Conservation (phyloP, 2,888 invertebrate genomes). For the Clusia tigrina region DNA sequence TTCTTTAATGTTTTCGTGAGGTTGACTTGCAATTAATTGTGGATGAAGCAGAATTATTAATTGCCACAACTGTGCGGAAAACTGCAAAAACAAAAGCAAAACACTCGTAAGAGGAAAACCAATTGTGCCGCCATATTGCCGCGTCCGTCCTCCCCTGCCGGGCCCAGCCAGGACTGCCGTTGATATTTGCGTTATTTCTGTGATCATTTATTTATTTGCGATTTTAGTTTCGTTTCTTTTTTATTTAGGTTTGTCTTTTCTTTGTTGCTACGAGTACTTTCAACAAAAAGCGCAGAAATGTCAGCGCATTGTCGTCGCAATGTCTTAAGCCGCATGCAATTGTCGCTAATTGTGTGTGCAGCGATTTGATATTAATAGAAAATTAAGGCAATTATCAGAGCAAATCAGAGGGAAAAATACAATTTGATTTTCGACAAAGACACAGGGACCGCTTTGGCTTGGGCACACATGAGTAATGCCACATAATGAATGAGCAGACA, state of each 20-base stretch:
- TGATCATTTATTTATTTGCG: constrained; percentile 24
- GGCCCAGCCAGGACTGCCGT: not conserved
- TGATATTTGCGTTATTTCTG: constrained; percentile 27
- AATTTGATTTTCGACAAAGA: not conserved
- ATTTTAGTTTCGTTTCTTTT: constrained; percentile 35
- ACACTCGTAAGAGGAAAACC: not conserved
- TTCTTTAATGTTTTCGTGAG: too few species aligned
- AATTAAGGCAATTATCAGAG: constrained; percentile 3
- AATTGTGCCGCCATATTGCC: constrained; percentile 14
- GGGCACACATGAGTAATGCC: too few species aligned
- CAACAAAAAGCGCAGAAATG: constrained; percentile 41
- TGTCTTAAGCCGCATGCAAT: constrained; percentile 24
- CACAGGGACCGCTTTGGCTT: not conserved
- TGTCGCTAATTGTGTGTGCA: constrained; percentile 22
- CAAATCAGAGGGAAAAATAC: constrained; percentile 1
- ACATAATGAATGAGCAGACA: not conserved
- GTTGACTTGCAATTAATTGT: constrained; percentile 62
- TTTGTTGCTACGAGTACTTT: constrained; percentile 4
- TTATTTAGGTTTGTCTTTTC: constrained; percentile 50
- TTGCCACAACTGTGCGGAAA: constrained; percentile 53
- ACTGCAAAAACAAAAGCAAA: constrained; percentile 18
- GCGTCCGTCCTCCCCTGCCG: not conserved
- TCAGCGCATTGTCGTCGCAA: constrained; percentile 24
- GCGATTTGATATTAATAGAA: not conserved
- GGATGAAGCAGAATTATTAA: constrained; percentile 62